Evolutionary conservation across 2,888 invertebrate species (phyloP), one percentile per base, ranked within the genome.

Genomic region (Theretra japonica): DNA sequence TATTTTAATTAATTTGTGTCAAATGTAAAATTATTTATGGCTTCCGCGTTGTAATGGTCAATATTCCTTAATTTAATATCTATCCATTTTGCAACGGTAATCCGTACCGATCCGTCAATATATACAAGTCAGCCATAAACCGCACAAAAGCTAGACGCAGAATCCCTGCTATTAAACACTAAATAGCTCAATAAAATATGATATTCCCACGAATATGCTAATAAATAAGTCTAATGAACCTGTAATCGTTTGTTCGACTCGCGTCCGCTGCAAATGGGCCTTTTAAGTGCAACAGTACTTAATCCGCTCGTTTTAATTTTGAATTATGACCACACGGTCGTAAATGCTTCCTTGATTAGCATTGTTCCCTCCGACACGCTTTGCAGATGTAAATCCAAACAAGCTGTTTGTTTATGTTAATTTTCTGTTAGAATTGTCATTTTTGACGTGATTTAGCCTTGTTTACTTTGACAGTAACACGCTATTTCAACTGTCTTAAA

Each of bases 271-370:
- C 74, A 78, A 74, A 75, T 76, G 71, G 65, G 71, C 74, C 75
- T 74, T 79, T 62, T 71, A 25, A 56, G 62, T 33, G 50, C 19
- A 56, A 2, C 2, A 56, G 50, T 70, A 60, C 21, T 70, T 77
- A 78, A 80, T 80, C 75, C 76, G 70, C 53, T 62, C 74, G 72
- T 75, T 73, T 73, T 69, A 74, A 77, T 76, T 15, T 79, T 80
- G 80, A 84, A 83, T 86, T 82, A 87, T 79, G 80, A 81, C 72
- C 73, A 75, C 28, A 56, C n/a, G 53, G n/a, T 69, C 53, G 79
- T 87, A 83, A 86, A 85, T 75, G 78, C 84, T 84, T 80, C 78
- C 82, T 77, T 85, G 80, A 86, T 86, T 85, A 81, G 79, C 72
- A 85, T 87, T 88, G 86, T 88, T 85, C 80, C 73, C 73, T 79